Evolutionary conservation across 1,140 invertebrate genomes (phyloP).

Genomic region (Campoletis sonorensis): DNA sequence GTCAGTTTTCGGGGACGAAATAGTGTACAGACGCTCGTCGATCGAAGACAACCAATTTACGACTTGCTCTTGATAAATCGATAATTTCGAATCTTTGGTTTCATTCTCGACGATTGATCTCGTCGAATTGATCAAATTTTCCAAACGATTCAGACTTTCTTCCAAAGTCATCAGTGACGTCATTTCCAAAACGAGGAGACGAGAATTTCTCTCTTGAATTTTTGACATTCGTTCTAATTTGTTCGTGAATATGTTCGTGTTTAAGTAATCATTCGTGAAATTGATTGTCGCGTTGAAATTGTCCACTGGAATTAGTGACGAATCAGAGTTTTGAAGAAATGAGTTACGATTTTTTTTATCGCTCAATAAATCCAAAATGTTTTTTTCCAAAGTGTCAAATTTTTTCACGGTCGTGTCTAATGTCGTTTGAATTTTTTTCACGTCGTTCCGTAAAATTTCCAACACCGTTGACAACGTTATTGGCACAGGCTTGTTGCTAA

Average conservation of each 20-base stretch:
- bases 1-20: neutral
- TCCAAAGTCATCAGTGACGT: constrained; percentile 30
- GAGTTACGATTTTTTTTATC: neutral
- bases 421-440: constrained; percentile 3
- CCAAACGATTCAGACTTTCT: constrained; percentile 15
- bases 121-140: neutral
- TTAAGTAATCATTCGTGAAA: neutral
- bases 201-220: constrained; percentile 54
- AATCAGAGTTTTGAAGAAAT: too few relatives aligned
- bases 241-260: neutral
- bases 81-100: neutral
- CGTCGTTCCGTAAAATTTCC: neutral
- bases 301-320: neutral
- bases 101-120: neutral
- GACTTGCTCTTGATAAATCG: neutral
- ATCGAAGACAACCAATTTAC: constrained; percentile 11
- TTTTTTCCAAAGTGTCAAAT: neutral
- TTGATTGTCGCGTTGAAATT: neutral
- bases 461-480: neutral
- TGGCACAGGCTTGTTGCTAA: neutral
- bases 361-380: neutral
- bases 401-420: neutral
- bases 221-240: constrained; percentile 18
- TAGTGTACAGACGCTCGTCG: neutral
- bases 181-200: constrained; percentile 52